These are phyloP conservation scores for Tetranychus piercei DNA, from an alignment of 2,888 invertebrate species.

Conservation along the genomic window DNA sequence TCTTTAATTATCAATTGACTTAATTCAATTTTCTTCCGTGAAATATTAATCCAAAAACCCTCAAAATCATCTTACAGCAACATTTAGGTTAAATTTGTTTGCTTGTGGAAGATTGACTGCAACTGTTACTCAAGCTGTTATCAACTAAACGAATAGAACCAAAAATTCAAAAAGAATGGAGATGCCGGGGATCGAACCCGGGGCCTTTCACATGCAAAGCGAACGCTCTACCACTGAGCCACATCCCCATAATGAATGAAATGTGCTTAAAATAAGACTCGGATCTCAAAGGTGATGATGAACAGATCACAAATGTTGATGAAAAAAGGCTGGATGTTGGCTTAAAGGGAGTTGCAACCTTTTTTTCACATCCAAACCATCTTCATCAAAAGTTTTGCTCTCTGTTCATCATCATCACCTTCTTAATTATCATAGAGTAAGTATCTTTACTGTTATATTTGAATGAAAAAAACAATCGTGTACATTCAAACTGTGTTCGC, in stretches of 20 bases:
- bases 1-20: no score
- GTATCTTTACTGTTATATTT: not conserved
- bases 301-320: not conserved
- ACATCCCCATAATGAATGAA: not conserved
- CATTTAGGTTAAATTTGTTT: no score
- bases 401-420: not conserved
- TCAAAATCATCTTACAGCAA: no score
- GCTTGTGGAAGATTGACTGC: no score
- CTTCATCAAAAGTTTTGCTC: not conserved
- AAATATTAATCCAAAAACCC: no score
- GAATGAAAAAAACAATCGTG: not conserved
- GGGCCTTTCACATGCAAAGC: constrained; percentile 1
- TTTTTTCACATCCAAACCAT: not conserved
- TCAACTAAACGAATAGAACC: not conserved
- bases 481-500: no score
- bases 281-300: not conserved
- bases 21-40: no score
- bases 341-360: not conserved
- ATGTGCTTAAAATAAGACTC: no score
- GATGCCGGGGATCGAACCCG: constrained; percentile 1
- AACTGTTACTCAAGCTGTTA: not conserved
- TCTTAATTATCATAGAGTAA: not conserved
- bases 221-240: constrained; percentile 1
- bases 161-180: not conserved
- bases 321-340: not conserved